Percentiles rank a stretch among this genome's conserved stretches.
phyloP scores from a whole-genome alignment of 2,113 vertebrate species.

The Nesoenas mayeri region DNA sequence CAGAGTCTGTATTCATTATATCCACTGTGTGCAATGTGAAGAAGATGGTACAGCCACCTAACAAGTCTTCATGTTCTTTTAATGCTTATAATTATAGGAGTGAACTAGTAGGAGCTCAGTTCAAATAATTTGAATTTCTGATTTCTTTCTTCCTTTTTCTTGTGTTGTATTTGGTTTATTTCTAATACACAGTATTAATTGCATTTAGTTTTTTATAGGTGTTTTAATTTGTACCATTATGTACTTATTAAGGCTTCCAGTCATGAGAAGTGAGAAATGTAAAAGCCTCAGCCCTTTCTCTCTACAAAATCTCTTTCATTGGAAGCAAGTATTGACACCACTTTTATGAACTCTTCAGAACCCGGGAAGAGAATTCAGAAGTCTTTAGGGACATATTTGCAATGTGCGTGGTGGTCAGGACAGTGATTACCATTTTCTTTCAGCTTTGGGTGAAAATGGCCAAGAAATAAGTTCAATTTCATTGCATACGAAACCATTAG shows the following conservation, averaged over 20 bases:
- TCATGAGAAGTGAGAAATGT: not conserved
- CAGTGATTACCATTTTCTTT: not conserved
- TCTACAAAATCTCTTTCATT: not conserved
- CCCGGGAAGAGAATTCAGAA: not conserved
- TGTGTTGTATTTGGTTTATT: not conserved
- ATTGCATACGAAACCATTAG: not conserved
- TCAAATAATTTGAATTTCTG: not conserved
- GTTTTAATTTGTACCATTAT: not conserved
- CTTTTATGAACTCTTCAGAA: not conserved
- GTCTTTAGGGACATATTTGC: not conserved
- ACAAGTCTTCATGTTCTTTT: not conserved
- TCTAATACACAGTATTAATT: not conserved
- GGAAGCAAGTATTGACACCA: not conserved
- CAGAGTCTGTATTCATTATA: not conserved
- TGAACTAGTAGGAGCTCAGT: not conserved
- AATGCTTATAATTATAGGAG: not conserved
- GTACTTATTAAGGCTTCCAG: not conserved
- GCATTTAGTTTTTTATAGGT: not conserved
- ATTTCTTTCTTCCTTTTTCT: not conserved
- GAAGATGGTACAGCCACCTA: not conserved
- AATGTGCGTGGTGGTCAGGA: not conserved
- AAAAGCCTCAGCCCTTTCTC: not conserved
- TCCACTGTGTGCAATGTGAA: not conserved
- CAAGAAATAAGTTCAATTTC: not conserved
- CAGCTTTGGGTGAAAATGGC: not conserved